Percentiles rank a stretch among this genome's conserved stretches.
Evolutionary conservation across 2,113 vertebrate species (phyloP).

Genomic region (Puffinus mauretanicus): DNA sequence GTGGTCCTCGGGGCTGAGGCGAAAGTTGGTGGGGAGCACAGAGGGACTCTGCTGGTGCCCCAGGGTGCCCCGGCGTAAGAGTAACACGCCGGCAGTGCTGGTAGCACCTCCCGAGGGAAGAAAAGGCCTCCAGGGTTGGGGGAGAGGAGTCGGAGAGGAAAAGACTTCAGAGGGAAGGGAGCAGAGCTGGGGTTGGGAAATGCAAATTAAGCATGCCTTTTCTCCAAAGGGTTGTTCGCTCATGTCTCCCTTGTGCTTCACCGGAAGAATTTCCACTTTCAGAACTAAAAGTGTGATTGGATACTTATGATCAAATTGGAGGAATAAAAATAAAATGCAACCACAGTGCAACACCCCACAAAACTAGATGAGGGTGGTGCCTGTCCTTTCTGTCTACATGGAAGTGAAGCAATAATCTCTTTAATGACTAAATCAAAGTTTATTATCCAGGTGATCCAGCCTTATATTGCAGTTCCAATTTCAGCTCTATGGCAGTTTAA

Average conservation of each 20-base stretch:
- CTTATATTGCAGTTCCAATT: slow-evolving; percentile 45
- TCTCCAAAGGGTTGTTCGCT: background rate
- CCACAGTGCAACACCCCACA: background rate
- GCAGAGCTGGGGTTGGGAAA: background rate
- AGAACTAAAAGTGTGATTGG: background rate
- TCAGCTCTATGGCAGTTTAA: slow-evolving; percentile 33
- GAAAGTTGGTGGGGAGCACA: background rate
- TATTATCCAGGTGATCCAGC: slow-evolving; percentile 27
- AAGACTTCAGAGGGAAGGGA: background rate
- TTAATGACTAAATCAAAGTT: slow-evolving; percentile 61
- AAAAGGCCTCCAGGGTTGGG: background rate
- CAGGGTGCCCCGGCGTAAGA: rapidly evolving
- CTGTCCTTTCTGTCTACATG: background rate
- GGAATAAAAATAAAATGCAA: slow-evolving; percentile 21
- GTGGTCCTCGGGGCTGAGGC: background rate
- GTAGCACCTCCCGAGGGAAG: background rate
- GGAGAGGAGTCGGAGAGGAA: background rate
- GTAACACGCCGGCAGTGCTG: rapidly evolving
- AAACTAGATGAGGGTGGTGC: background rate
- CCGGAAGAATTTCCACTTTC: background rate
- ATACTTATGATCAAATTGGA: background rate
- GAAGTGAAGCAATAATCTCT: slow-evolving; percentile 9
- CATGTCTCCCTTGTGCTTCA: background rate
- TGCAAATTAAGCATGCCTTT: background rate
- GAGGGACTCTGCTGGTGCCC: rapidly evolving